Evolutionary conservation across 2,113 vertebrate genomes (phyloP).

Genomic region (Trochalopteron elliotii): DNA sequence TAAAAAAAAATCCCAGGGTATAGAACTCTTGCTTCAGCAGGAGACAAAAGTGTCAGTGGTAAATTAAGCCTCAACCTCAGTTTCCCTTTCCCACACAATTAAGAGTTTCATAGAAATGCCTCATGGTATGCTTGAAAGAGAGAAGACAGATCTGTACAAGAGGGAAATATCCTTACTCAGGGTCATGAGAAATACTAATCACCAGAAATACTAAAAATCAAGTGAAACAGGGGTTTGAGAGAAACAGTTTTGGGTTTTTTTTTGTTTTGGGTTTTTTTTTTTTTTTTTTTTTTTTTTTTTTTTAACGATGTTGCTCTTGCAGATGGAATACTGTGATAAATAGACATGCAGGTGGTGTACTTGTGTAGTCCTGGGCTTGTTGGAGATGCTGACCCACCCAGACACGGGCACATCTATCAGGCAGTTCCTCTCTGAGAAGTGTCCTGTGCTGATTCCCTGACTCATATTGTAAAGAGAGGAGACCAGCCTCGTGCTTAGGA

Average conservation of each 20-base stretch:
- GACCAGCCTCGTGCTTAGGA: slow-evolving; percentile 10
- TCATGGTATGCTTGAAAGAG: neutral
- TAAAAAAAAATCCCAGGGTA: neutral
- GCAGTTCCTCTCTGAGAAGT: neutral
- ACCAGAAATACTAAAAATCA: neutral
- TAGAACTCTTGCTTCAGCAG: neutral
- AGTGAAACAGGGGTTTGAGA: neutral
- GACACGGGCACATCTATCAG: neutral
- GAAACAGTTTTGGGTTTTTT: neutral
- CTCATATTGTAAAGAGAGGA: slow-evolving; percentile 43
- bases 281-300: neutral
- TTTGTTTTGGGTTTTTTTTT: neutral
- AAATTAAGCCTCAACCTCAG: neutral
- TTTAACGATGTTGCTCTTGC: neutral
- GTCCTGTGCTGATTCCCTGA: slow-evolving; percentile 36
- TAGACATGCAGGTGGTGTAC: neutral
- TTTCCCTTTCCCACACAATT: neutral
- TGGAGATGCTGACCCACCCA: neutral
- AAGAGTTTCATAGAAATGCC: neutral
- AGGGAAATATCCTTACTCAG: neutral
- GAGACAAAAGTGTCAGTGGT: neutral
- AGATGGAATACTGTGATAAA: neutral
- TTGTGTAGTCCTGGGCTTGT: neutral
- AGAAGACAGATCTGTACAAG: neutral
- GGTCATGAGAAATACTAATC: neutral